Base-by-base conservation (phyloP, 2,797 vertebrate genomes). In the Argya squamiceps region DNA sequence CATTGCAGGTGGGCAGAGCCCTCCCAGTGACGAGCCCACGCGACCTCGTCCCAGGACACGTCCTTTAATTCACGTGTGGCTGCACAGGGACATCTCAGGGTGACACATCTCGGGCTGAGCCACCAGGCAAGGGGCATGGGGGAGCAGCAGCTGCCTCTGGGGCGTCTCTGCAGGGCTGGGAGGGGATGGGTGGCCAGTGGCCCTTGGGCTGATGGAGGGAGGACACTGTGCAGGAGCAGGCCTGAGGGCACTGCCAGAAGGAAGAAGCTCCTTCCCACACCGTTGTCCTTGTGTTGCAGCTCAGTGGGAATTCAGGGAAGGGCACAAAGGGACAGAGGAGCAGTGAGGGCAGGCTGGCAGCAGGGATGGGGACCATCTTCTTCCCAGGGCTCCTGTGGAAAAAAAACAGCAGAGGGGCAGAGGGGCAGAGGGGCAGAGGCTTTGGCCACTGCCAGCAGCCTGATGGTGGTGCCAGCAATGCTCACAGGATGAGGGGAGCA, bases 51-150 rank as follows among this genome's bases (percentile, higher is more conserved):
- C 84, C 16, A 0, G 67, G 75, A 93, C 50, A 93, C 15, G 2
- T 84, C 77, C 76, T 97, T 97, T 97, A 97, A 96, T 97, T 30
- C 43, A 36, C 0, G 2, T 27, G 65, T 36, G 87, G 62, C 89
- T 16, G 0, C 20, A 1, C 3, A 3, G 82, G 49, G 55, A 69
- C 84, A 71, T 12, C 88, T 78, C 6, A 2, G 68, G 62, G 82
- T 89, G 75, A 15, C 43, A 60, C 69, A 44, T 7, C 79, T 69
- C 9, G 9, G 71, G 47, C 80, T 88, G 63, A 18, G 32, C 62
- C 1, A 0, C 17, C 0, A 0, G 68, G 85, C 37, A n/a, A 4
- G 26, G 27, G 41, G 39, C 59, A 62, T 4, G 29, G 52, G 12
- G 46, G 62, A 73, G 15, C 43, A 37, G 24, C 37, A 60, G 79